Percentiles rank a stretch among this genome's conserved stretches.
phyloP scores from a whole-genome alignment of 2,113 vertebrate species.

The Ifrita kowaldi region DNA sequence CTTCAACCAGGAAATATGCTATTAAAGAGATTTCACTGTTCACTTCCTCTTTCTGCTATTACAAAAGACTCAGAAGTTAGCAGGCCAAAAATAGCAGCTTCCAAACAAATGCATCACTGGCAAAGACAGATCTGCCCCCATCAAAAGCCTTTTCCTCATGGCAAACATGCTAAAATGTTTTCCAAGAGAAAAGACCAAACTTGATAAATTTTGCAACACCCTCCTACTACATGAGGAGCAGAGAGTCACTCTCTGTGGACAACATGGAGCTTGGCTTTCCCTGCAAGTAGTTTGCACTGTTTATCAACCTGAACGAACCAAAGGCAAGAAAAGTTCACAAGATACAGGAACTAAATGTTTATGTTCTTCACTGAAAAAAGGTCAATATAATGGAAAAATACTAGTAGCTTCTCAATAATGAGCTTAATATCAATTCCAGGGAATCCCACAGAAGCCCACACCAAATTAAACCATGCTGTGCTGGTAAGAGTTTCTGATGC shows the following conservation, averaged over 20 bases:
- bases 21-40: slow-evolving; percentile 74
- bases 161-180: neutral
- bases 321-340: neutral
- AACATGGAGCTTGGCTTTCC: neutral
- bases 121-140: neutral
- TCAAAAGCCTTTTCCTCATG: neutral
- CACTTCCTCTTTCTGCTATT: slow-evolving; percentile 73
- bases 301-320: neutral
- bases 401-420: neutral
- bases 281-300: neutral
- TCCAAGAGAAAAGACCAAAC: neutral
- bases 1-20: slow-evolving; percentile 74
- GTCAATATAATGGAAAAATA: neutral
- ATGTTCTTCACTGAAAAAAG: neutral
- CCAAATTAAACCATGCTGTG: neutral
- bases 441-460: neutral
- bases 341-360: neutral
- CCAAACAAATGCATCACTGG: neutral
- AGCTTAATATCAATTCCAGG: neutral
- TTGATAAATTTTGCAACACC: neutral
- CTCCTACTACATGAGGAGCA: neutral
- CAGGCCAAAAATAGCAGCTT: slow-evolving; percentile 40
- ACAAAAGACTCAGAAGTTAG: slow-evolving; percentile 43
- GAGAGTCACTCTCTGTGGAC: neutral
- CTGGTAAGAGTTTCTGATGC: neutral